A percentile compares a stretch with the other conserved stretches of the same genome.
Evolutionary conservation across 2,888 invertebrate genomes (phyloP).

Genomic region (Agrenia bidenticulata): DNA sequence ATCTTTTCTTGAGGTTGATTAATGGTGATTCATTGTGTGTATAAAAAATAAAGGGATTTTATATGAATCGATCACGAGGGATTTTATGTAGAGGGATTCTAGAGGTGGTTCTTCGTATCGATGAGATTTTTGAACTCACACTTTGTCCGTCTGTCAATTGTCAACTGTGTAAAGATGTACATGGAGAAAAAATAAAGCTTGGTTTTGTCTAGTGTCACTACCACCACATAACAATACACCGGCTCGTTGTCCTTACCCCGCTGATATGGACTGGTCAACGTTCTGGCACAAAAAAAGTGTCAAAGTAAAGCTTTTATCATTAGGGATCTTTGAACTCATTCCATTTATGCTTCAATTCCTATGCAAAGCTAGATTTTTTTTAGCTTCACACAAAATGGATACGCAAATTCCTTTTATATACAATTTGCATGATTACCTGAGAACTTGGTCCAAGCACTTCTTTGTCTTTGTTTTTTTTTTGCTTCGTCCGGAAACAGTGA

Average conservation of each 20-base stretch:
- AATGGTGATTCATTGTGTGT: too few relatives aligned
- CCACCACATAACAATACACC: not conserved
- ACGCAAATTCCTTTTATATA: not conserved
- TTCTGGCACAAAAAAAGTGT: not conserved
- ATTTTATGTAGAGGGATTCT: too few relatives aligned
- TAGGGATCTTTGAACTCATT: slow-evolving; percentile 15
- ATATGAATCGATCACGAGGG: too few relatives aligned
- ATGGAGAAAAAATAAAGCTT: not conserved
- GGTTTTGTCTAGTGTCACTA: not conserved
- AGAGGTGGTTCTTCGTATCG: not conserved
- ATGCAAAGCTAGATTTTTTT: not conserved
- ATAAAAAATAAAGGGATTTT: too few relatives aligned
- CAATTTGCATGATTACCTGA: not conserved
- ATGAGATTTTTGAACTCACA: too few relatives aligned
- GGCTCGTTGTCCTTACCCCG: not conserved
- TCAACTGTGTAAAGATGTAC: not conserved
- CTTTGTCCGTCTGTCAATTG: too few relatives aligned
- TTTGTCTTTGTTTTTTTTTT: slow-evolving; percentile 7
- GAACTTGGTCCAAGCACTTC: not conserved
- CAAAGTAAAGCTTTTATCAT: not conserved
- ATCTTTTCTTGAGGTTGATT: too few relatives aligned
- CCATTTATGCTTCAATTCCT: slow-evolving; percentile 7
- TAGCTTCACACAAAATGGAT: not conserved
- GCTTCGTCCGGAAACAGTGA: slow-evolving; percentile 12
- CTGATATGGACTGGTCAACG: not conserved